A percentile compares a stretch with the other conserved stretches of the same genome.
Conservation (phyloP, 92 coral and sea anemone genomes). For the Scolanthus callimorphus region DNA sequence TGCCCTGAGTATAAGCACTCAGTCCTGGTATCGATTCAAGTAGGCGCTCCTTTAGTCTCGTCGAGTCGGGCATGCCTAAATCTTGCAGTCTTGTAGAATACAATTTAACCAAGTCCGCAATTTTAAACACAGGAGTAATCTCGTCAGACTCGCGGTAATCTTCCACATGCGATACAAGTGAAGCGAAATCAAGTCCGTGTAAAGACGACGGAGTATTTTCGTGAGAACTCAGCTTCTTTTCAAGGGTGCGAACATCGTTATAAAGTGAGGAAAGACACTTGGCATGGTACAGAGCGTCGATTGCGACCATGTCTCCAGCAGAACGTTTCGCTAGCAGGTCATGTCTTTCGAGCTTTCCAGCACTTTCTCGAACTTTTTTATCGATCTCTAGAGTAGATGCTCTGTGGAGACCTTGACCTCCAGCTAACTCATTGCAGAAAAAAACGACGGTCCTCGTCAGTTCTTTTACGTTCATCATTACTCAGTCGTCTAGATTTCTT, state of each 20-base stretch:
- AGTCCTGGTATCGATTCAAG: slow-evolving; percentile 28
- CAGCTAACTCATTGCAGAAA: slow-evolving; percentile 39
- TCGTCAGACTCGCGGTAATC: slow-evolving; percentile 21
- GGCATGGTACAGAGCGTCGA: slow-evolving; percentile 47
- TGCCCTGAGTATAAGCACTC: slow-evolving; percentile 27
- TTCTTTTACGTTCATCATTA: too few relatives aligned
- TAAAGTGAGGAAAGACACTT: slow-evolving; percentile 44
- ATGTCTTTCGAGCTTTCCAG: slow-evolving; percentile 15
- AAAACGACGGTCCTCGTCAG: slow-evolving; percentile 31
- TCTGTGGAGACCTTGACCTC: slow-evolving; percentile 25
- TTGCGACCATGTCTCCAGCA: slow-evolving; percentile 46
- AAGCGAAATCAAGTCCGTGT: slow-evolving; percentile 52
- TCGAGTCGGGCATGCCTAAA: slow-evolving; percentile 24
- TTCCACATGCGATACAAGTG: slow-evolving; percentile 37
- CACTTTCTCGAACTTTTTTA: slow-evolving; percentile 38
- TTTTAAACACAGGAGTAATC: slow-evolving; percentile 24
- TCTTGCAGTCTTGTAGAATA: slow-evolving; percentile 26
- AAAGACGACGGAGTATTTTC: slow-evolving; percentile 8
- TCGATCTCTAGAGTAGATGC: slow-evolving; percentile 46
- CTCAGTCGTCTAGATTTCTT: too few relatives aligned
- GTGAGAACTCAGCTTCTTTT: slow-evolving; percentile 9
- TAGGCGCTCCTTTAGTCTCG: slow-evolving; percentile 46
- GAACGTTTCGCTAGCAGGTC: slow-evolving; percentile 43
- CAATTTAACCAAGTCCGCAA: slow-evolving; percentile 34
- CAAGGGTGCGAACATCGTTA: slow-evolving; percentile 18